Conservation (phyloP, 2,888 invertebrate species). For the Drosophila longiperda region DNA sequence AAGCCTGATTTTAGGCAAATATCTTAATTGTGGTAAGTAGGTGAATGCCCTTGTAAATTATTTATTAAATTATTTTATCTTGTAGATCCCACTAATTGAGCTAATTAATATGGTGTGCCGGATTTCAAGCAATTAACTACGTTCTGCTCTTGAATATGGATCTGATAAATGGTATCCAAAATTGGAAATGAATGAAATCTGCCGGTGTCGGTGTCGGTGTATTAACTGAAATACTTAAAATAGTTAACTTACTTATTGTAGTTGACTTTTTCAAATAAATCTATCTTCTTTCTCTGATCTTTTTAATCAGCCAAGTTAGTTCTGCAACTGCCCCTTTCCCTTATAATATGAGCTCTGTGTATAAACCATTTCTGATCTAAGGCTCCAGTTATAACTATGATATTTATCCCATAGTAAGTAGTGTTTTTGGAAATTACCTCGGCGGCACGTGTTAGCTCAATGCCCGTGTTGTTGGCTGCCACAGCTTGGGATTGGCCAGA, state of each 20-base stretch:
- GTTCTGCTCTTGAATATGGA: background rate
- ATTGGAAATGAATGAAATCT: background rate
- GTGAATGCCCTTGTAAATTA: background rate
- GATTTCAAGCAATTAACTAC: background rate
- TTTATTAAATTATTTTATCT: background rate
- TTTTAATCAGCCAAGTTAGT: background rate
- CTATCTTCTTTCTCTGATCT: background rate
- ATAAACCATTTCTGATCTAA: too few relatives aligned
- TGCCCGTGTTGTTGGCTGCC: constrained; percentile 94
- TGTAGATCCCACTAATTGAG: background rate
- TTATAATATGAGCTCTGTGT: background rate
- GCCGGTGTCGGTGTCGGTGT: background rate
- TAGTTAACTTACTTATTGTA: too few relatives aligned
- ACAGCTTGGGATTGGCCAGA: constrained; percentile 89
- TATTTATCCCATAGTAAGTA: background rate
- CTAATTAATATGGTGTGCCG: background rate
- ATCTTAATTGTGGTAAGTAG: background rate
- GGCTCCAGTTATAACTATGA: background rate
- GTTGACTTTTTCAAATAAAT: too few relatives aligned
- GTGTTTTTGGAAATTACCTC: constrained; percentile 85
- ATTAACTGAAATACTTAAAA: too few relatives aligned
- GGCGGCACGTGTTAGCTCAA: constrained; percentile 92
- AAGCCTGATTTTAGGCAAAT: background rate
- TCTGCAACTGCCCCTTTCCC: background rate
- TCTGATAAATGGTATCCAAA: background rate